Base-by-base conservation (phyloP, 2,888 invertebrate species). In the Drosophila nr. fundita region DNA sequence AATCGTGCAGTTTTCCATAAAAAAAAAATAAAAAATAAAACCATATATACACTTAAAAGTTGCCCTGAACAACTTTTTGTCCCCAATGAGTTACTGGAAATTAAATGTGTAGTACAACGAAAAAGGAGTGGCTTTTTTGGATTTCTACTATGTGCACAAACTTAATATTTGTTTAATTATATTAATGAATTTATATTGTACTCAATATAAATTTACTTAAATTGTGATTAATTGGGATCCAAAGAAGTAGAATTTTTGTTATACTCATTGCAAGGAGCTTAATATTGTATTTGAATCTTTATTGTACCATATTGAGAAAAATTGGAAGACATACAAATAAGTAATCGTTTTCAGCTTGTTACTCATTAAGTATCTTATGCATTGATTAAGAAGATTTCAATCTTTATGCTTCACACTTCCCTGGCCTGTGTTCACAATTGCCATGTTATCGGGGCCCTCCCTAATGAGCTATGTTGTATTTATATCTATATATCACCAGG, bases 31-130 rank as follows among this genome's bases (percentile, higher is more conserved):
- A 50, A 7, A 54, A 40, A 36, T 11, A 11, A 13, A 40, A 45
- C 0, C n/a, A 34, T 48, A 50, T 18, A 48, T 55, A 70, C 34
- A 52, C 57, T 60, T 50, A 57, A 73, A 68, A 79, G 78, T 83
- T 76, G 84, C 57, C 52, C 64, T 54, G 50, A 78, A 72, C 83
- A 68, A 81, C 78, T 80, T 80, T 80, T 76, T 67, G 27, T 42
- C 27, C 8, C n/a, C 36, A 55, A 50, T 42, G 40, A 15, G n/a
- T 63, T 42, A 29, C 32, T 18, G 29, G 24, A 42, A 32, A 54
- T 54, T 29, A 58, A 63, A 34, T 60, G 18, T 21, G 21, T 8
- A 2, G 4, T 24, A 24, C 15, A 24, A 15, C 15, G 24, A 24
- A 24, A 15, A 8, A 15, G 45, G 24, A 45, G 8, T 8, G 24